A percentile compares a stretch with the other conserved stretches of the same genome.
These are phyloP conservation scores for Sphenopsis melanotis DNA, from an alignment of 2,797 vertebrate genomes.

Conservation along the genomic window DNA sequence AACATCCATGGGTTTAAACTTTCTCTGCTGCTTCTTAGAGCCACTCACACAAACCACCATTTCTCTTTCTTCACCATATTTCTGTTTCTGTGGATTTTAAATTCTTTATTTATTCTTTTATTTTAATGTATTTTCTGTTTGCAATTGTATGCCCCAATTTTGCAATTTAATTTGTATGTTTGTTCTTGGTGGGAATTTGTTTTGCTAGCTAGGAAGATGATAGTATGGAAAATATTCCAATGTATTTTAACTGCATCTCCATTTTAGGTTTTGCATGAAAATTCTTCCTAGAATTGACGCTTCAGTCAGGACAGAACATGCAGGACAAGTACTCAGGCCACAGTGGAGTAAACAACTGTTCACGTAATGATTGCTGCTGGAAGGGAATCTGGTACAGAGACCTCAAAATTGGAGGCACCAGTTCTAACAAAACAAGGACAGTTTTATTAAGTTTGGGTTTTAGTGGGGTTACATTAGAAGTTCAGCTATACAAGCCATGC, in stretches of 20 bases:
- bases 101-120: background rate
- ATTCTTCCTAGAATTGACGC: background rate
- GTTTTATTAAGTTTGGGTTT: background rate
- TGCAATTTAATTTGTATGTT: background rate
- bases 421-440: background rate
- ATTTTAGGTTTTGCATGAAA: background rate
- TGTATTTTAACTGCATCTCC: background rate
- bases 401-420: background rate
- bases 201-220: background rate
- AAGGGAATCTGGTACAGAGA: background rate
- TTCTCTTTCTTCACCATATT: background rate
- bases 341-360: background rate
- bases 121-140: background rate
- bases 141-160: background rate
- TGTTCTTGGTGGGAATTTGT: background rate
- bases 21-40: background rate
- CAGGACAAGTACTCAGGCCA: background rate
- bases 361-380: background rate
- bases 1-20: background rate
- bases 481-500: background rate
- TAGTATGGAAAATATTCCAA: background rate
- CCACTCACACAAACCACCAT: background rate
- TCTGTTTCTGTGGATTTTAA: background rate
- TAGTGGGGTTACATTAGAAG: background rate
- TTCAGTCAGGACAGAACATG: background rate